Conservation (phyloP, 2,113 vertebrate genomes). For the Myrmecobius fasciatus region DNA sequence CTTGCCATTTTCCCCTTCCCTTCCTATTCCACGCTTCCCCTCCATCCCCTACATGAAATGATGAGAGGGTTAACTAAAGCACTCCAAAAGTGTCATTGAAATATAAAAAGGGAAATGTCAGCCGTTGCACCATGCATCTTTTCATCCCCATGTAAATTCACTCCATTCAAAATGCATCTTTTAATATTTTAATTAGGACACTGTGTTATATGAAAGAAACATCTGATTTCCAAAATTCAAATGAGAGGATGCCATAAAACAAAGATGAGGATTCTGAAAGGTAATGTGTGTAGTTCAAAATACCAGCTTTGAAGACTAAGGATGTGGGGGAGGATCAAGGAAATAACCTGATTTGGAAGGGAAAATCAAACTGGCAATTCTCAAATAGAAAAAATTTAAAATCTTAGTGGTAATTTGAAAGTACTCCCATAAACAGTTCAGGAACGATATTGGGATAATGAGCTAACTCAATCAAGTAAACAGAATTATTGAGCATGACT, state of each 20-base stretch:
- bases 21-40: slow-evolving; percentile 35
- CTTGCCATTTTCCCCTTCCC: neutral
- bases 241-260: slow-evolving; percentile 65
- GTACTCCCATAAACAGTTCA: slow-evolving; percentile 30
- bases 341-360: slow-evolving; percentile 55
- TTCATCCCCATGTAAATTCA: slow-evolving; percentile 64
- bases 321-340: neutral
- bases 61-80: slow-evolving; percentile 49
- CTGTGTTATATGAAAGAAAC: slow-evolving; percentile 72
- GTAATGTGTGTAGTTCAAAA: slow-evolving; percentile 57
- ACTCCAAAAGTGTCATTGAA: slow-evolving; percentile 46
- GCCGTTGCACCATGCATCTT: slow-evolving; percentile 48
- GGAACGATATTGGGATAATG: slow-evolving; percentile 36
- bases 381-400: slow-evolving; percentile 62
- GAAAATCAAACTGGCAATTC: slow-evolving; percentile 59
- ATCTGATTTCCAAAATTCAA: slow-evolving; percentile 79
- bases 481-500: neutral
- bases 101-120: slow-evolving; percentile 44
- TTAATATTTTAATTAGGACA: slow-evolving; percentile 79
- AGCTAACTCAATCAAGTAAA: slow-evolving; percentile 35
- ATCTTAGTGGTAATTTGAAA: slow-evolving; percentile 62
- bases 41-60: neutral
- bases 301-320: slow-evolving; percentile 35
- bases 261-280: slow-evolving; percentile 65
- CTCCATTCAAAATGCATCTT: slow-evolving; percentile 70